Evolutionary conservation across 2,797 vertebrate genomes (phyloP).

Genomic region (Sparus aurata): DNA sequence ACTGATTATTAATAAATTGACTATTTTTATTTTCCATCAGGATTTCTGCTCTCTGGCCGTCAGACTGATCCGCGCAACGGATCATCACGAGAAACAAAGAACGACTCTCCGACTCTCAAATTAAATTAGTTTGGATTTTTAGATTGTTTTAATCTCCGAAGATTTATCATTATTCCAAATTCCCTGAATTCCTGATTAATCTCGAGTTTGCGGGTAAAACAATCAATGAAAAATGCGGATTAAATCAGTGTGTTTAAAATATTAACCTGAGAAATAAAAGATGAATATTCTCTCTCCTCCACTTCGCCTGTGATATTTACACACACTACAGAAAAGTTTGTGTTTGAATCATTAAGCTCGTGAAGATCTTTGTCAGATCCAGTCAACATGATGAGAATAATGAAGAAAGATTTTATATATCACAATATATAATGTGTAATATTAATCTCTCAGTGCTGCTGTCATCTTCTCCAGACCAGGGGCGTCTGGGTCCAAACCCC

Average conservation of each 20-base stretch:
- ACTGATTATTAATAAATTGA: not conserved
- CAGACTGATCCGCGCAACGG: not conserved
- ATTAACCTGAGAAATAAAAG: not conserved
- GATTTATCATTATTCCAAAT: not conserved
- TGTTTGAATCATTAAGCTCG: not conserved
- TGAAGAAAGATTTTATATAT: too few relatives aligned
- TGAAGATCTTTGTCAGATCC: not conserved
- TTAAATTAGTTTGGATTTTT: not conserved
- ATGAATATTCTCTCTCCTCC: not conserved
- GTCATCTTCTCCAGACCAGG: slow-evolving; percentile 9
- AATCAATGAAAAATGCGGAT: not conserved
- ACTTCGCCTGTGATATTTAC: not conserved
- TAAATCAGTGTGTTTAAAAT: not conserved
- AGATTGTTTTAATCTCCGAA: not conserved
- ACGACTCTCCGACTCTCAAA: not conserved
- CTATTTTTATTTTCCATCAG: not conserved
- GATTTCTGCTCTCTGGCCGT: not conserved
- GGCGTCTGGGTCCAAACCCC: not conserved
- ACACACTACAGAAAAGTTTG: not conserved
- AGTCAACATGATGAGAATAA: not conserved
- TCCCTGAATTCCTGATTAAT: not conserved
- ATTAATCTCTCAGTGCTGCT: slow-evolving; percentile 6
- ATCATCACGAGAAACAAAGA: not conserved
- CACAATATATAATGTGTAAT: too few relatives aligned
- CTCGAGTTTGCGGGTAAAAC: not conserved